Percentiles rank a stretch among this genome's conserved stretches.
Conservation (phyloP, 2,113 vertebrate genomes). For the Meles meles region DNA sequence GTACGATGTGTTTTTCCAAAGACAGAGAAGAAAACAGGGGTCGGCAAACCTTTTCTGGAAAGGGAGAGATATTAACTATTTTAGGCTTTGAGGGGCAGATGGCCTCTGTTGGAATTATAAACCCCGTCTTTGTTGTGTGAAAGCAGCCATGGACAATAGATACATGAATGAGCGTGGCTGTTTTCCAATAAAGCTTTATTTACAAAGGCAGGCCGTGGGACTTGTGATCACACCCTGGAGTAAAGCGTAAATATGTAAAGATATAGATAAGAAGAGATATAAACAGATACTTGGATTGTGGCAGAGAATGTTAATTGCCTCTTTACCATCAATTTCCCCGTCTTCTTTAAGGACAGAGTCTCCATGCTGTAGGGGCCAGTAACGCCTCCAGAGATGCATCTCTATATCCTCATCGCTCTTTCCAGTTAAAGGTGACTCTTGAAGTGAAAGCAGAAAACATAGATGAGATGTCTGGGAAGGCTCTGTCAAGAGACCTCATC, state of each 20-base stretch:
- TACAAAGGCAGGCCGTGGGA: neutral
- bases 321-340: neutral
- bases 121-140: neutral
- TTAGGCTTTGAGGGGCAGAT: neutral
- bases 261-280: neutral
- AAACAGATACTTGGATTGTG: neutral
- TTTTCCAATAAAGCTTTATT: constrained; percentile 31
- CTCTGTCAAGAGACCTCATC: neutral
- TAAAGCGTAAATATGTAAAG: neutral
- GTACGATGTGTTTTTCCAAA: neutral
- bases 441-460: neutral
- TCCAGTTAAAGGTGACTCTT: neutral
- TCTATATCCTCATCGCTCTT: neutral
- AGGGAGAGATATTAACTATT: neutral
- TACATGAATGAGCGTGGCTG: neutral
- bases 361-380: neutral
- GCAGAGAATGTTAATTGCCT: neutral
- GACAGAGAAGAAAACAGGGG: neutral
- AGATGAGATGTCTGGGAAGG: neutral
- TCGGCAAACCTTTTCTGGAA: neutral
- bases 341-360: neutral
- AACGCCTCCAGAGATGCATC: too few species aligned
- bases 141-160: neutral
- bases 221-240: neutral
- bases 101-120: neutral